Conservation (phyloP, 2,113 vertebrate species). For the Ascaphus truei region DNA sequence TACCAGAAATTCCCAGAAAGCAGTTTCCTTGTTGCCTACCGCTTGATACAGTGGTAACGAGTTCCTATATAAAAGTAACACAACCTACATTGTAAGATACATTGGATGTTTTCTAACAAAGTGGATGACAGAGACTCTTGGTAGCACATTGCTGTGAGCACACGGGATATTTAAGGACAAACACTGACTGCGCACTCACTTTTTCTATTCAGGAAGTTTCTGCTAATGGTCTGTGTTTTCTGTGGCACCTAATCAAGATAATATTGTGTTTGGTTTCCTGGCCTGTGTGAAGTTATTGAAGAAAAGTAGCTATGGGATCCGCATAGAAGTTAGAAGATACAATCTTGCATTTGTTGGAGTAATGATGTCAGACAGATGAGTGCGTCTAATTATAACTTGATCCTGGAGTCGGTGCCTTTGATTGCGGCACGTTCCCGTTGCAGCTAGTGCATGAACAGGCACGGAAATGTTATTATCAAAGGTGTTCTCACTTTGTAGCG, state of each 20-base stretch:
- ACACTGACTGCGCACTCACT: slow-evolving; percentile 1
- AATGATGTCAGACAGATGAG: background rate
- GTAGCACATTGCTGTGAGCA: background rate
- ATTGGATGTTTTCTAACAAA: too few species aligned
- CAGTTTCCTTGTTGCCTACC: too few species aligned
- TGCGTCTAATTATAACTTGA: background rate
- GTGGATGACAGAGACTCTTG: background rate
- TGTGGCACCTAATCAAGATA: slow-evolving; percentile 15
- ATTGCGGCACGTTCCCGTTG: too few species aligned
- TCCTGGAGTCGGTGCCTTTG: too few species aligned
- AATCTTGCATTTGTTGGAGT: background rate
- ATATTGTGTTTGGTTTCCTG: slow-evolving; percentile 21
- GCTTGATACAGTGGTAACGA: too few species aligned
- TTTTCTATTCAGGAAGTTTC: slow-evolving; percentile 16
- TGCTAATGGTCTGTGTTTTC: slow-evolving; percentile 20
- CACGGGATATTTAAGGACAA: slow-evolving; percentile 24
- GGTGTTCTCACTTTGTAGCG: too few species aligned
- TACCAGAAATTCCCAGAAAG: too few species aligned
- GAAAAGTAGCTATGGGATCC: background rate
- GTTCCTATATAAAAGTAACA: too few species aligned
- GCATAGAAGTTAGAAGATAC: background rate
- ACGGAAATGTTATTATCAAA: too few species aligned
- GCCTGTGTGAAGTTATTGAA: background rate
- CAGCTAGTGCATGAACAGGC: too few species aligned
- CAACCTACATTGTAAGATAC: too few species aligned